Base-by-base conservation (phyloP, 2,113 vertebrate species). In the Aegotheles bennettii region DNA sequence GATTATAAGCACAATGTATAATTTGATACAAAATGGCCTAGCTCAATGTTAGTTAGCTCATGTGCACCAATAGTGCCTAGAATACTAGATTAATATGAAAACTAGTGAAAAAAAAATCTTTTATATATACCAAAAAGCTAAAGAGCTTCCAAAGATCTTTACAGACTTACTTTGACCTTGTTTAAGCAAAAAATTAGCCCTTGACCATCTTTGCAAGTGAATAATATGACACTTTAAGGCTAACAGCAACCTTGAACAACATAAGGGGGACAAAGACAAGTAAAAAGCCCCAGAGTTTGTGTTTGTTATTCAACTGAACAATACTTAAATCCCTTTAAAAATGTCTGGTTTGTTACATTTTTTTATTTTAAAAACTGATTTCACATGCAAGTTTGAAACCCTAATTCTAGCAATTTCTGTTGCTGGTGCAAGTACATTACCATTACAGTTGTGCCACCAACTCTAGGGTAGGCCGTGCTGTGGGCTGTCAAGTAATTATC, bases 401-500 rank as follows among this genome's bases (percentile, higher is more conserved):
- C 77, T 90, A 83, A 65, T 85, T 80, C 35, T 2, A 73, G 20
- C 23, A 54, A 43, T 75, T 91, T 54, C 40, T 54, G 21, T 17
- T 65, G 61, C 67, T 85, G 74, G 26, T 60, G 38, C 51, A 73
- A 76, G 54, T 6, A 43, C 13, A 36, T 31, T 3, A 6, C 16
- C 8, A 4, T 3, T 56, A 50, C 38, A 80, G 45, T 77, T 85
- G 51, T 79, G 47, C 64, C 3, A 6, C 51, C 64, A 61, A 9
- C 84, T 84, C 80, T 29, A 16, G 45, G 35, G 16, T 4, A 28
- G 75, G 70, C 35, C 11, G 4, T 42, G 77, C 73, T 78, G 40
- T 38, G 53, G 35, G 74, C 70, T 95, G 75, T 77, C 89, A 94
- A 85, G 59, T 10, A 77, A 63, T 88, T 91, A 91, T 54, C 91